A percentile compares a stretch with the other conserved stretches of the same genome.
Conservation (phyloP, 2,113 vertebrate genomes). For the Forbesichthys papilliferus region DNA sequence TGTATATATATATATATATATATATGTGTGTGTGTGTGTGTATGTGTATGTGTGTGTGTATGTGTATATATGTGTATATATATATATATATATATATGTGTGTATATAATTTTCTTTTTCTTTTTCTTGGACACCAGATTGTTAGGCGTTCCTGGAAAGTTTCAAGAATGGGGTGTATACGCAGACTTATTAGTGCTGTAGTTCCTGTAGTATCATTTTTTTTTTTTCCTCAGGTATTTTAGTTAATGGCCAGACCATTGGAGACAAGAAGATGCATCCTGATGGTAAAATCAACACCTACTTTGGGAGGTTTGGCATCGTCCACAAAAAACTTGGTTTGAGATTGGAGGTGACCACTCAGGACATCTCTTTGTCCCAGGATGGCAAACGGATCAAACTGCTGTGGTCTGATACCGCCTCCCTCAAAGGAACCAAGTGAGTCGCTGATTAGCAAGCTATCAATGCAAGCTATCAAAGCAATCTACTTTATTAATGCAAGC, state of each 20-base stretch:
- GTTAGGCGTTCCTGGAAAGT: too few species aligned
- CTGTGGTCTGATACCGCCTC: conserved; percentile 82
- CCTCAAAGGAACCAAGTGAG: conserved; percentile 79
- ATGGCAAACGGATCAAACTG: conserved; percentile 64
- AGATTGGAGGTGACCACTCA: conserved; percentile 83
- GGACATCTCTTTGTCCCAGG: conserved; percentile 78
- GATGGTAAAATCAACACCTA: conserved; percentile 80
- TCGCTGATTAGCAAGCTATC: background rate
- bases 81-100: too few species aligned
- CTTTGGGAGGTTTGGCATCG: conserved; percentile 89
- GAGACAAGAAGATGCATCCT: conserved; percentile 79
- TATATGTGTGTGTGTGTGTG: too few species aligned
- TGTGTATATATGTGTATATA: too few species aligned
- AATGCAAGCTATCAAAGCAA: too few species aligned
- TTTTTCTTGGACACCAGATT: too few species aligned
- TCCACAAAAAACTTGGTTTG: conserved; percentile 74
- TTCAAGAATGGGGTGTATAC: too few species aligned
- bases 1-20: too few species aligned
- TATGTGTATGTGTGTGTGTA: too few species aligned
- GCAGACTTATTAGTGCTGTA: background rate
- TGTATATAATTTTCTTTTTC: too few species aligned
- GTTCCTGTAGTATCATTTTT: background rate
- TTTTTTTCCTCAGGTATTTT: conserved; percentile 78
- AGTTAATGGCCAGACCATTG: conserved; percentile 90
- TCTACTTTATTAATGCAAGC: too few species aligned